Base-by-base conservation (phyloP, 2,797 vertebrate species). In the Dicrostonyx torquatus region DNA sequence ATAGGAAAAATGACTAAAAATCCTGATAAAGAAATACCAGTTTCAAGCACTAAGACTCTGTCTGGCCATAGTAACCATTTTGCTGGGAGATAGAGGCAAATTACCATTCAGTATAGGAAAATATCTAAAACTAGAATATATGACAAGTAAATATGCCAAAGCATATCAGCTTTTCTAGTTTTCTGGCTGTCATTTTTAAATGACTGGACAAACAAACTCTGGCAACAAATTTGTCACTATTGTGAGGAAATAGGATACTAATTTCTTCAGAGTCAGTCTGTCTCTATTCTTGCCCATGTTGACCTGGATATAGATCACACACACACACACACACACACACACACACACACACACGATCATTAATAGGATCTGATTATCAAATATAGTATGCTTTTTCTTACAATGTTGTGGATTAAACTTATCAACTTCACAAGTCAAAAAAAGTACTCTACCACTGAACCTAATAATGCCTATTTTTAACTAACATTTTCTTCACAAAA, bases 181-280 rank as follows among this genome's bases (percentile, higher is more conserved):
- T 96, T 88, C 55, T 68, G 68, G 26, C 11, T 95, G 26, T 53
- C 80, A 62, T 75, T 85, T 92, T 75, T 50, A 70, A 88, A 43
- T 76, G 68, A 89, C 48, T 31, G 70, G 2, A 9, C 15, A 78
- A 64, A 9, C 15, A 78, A 64, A 1, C 13, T 64, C 6, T 79
- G 48, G 72, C 43, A 86, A 31, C 14, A 14, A 24, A 34, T 22
- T 31, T 77, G 29, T 82, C n/a, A 80, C 6, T 31, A 43, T 5
- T 17, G 20, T 60, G 53, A 88, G 53, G 14, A 29, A 72, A 55
- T 12, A 87, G 26, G 31, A 92, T 24, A 14, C 3, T 24, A 29
- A 0, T 9, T 90, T 34, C 37, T 82, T 89, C 34, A 58, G 7
- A 24, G 6, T 48, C 40, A 15, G 34, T 18, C 50, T 45, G 15